These are phyloP conservation scores for Calidris pygmaea DNA, from an alignment of 2,113 vertebrate species.

Conservation along the genomic window DNA sequence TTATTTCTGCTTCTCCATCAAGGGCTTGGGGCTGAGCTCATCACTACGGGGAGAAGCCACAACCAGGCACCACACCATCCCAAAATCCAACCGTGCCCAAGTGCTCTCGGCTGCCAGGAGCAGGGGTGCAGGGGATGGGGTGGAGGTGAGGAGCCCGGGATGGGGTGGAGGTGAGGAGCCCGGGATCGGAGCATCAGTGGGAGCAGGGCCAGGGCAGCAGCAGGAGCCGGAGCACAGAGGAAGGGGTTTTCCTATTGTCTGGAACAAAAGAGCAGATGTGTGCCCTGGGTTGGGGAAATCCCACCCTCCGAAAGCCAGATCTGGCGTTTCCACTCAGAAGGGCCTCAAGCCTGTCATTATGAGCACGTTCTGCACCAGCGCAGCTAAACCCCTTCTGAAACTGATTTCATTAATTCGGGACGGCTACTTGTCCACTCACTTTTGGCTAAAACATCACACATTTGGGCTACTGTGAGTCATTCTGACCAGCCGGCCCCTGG, in stretches of 20 bases:
- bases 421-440: background rate
- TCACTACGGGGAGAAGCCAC: background rate
- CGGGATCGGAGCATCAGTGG: background rate
- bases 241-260: background rate
- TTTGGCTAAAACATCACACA: too few relatives aligned
- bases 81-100: background rate
- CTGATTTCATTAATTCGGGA: background rate
- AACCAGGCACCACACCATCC: background rate
- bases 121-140: accelerated
- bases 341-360: background rate
- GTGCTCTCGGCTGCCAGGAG: background rate
- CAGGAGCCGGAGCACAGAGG: accelerated
- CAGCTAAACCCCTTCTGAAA: background rate
- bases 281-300: background rate
- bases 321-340: background rate
- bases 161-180: background rate
- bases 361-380: background rate
- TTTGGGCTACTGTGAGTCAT: too few relatives aligned
- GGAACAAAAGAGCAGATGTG: constrained; percentile 16
- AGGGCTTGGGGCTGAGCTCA: background rate
- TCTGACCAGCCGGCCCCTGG: background rate
- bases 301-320: background rate
- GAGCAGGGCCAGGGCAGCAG: background rate
- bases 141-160: background rate
- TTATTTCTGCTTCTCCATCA: background rate